Evolutionary conservation across 2,113 vertebrate species (phyloP).

Genomic region (Ptilonorhynchus violaceus): DNA sequence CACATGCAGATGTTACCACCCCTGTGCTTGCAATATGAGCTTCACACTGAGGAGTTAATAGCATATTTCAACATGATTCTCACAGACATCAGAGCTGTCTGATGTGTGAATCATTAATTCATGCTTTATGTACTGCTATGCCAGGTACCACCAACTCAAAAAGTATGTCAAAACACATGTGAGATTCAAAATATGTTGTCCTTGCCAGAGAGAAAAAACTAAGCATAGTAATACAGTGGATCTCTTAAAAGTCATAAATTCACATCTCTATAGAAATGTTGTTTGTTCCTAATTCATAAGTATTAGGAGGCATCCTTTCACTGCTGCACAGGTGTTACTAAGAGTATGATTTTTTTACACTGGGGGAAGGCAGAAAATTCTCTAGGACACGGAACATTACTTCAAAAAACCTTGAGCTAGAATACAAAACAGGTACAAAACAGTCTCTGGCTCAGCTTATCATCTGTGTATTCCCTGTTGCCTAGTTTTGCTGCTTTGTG

Average conservation of each 20-base stretch:
- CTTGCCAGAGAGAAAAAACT: background rate
- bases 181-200: background rate
- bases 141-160: background rate
- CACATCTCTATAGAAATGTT: background rate
- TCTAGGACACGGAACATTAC: background rate
- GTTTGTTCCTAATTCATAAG: background rate
- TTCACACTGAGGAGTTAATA: background rate
- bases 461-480: background rate
- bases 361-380: background rate
- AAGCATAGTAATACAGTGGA: background rate
- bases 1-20: background rate
- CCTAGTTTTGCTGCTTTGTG: background rate
- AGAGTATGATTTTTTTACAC: background rate
- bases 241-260: background rate
- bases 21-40: background rate
- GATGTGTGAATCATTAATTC: background rate
- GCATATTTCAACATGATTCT: background rate
- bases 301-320: background rate
- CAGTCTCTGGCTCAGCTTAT: background rate
- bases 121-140: background rate
- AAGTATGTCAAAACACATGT: background rate
- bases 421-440: background rate
- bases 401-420: background rate
- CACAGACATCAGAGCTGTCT: background rate
- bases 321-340: background rate